These are phyloP conservation scores for Athene cunicularia DNA, from an alignment of 2,113 vertebrate genomes.

Conservation along the genomic window DNA sequence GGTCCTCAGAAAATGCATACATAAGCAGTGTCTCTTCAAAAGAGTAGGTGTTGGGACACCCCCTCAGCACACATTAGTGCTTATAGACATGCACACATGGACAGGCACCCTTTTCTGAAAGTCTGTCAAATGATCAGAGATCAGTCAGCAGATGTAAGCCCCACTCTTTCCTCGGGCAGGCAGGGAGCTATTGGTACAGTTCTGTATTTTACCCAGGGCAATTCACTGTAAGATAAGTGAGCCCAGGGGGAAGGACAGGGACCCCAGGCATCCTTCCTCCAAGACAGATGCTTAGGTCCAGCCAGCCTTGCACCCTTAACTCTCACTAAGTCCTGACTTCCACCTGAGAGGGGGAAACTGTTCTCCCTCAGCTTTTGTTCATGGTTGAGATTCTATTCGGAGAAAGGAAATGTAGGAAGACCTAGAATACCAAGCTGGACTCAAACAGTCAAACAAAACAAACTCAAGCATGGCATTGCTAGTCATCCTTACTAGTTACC, in stretches of 20 bases:
- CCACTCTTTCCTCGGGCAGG: background rate
- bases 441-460: background rate
- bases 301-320: background rate
- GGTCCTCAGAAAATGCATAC: background rate
- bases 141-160: background rate
- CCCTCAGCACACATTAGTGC: rapidly evolving
- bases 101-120: background rate
- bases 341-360: background rate
- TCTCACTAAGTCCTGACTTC: background rate
- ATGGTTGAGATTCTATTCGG: background rate
- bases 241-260: background rate
- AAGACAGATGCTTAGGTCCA: background rate
- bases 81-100: background rate
- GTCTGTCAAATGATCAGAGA: background rate
- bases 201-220: background rate
- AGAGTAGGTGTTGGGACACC: background rate
- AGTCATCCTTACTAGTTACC: background rate
- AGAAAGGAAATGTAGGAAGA: background rate
- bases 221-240: background rate
- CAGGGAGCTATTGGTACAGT: background rate
- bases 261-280: background rate
- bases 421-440: background rate
- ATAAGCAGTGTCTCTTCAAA: background rate
- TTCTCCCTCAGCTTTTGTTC: background rate
- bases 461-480: background rate